phyloP scores from a whole-genome alignment of 2,888 invertebrate species.

The Augochlorella aurata region DNA sequence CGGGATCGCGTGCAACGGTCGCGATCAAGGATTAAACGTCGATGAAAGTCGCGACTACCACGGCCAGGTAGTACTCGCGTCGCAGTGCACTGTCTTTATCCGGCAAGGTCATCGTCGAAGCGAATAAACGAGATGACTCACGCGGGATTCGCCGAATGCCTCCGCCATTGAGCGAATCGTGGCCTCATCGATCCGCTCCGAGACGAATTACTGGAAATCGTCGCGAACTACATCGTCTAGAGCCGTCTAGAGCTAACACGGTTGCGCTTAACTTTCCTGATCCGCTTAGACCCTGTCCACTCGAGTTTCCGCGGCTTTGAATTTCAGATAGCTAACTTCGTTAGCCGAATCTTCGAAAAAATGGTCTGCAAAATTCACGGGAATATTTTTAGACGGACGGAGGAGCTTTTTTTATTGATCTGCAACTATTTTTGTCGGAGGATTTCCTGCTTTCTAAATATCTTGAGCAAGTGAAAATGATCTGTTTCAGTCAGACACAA shows the following conservation, averaged over 20 bases:
- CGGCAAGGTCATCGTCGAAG: conserved; percentile 55
- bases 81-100: conserved; percentile 58
- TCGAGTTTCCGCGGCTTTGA: too few species aligned
- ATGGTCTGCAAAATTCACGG: too few species aligned
- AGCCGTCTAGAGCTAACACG: background rate
- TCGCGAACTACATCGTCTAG: background rate
- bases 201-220: conserved; percentile 46
- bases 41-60: conserved; percentile 31
- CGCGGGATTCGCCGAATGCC: conserved; percentile 63
- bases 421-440: too few species aligned
- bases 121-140: conserved; percentile 64
- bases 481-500: too few species aligned
- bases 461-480: too few species aligned
- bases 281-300: too few species aligned
- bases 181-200: conserved; percentile 54
- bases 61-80: conserved; percentile 28
- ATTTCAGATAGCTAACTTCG: too few species aligned
- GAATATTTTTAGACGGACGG: too few species aligned
- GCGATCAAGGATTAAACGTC: conserved; percentile 28
- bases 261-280: too few species aligned
- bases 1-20: conserved; percentile 19
- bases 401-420: too few species aligned
- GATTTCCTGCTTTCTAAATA: too few species aligned
- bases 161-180: conserved; percentile 56
- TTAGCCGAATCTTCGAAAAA: too few species aligned